A percentile compares a stretch with the other conserved stretches of the same genome.
Conservation (phyloP, 2,113 vertebrate species). For the Anoura caudifer region DNA sequence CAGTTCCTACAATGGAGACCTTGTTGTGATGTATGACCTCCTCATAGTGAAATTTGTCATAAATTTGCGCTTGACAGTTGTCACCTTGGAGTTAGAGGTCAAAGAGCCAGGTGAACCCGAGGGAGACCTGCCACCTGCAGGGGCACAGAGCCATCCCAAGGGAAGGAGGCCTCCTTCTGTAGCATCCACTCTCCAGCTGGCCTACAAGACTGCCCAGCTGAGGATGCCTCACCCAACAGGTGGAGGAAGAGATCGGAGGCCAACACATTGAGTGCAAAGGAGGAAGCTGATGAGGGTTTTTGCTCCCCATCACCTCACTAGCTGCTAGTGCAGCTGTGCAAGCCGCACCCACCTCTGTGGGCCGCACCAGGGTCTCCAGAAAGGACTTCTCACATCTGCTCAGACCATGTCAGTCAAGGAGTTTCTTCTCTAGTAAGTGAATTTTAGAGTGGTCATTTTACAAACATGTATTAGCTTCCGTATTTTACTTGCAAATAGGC, state of each 20-base stretch:
- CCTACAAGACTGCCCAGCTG: neutral
- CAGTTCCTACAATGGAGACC: constrained; percentile 83
- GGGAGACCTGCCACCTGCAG: too few relatives aligned
- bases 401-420: constrained; percentile 55
- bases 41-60: constrained; percentile 81
- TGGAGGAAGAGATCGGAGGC: neutral
- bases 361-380: neutral
- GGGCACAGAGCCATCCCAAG: neutral
- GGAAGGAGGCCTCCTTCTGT: neutral
- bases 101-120: neutral
- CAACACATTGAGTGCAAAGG: neutral
- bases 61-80: constrained; percentile 80
- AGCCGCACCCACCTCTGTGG: accelerated
- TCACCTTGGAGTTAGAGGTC: constrained; percentile 48
- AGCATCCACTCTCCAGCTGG: neutral
- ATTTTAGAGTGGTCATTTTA: constrained; percentile 60
- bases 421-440: constrained; percentile 39
- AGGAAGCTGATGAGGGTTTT: accelerated
- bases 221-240: neutral
- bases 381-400: neutral
- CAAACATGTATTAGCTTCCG: constrained; percentile 46
- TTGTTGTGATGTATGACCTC: constrained; percentile 76
- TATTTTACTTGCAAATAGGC: constrained; percentile 61
- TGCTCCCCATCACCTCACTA: neutral
- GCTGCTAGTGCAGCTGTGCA: too few relatives aligned